These are phyloP conservation scores for Synaphobranchus kaupii DNA, from an alignment of 2,797 vertebrate species.

Conservation along the genomic window DNA sequence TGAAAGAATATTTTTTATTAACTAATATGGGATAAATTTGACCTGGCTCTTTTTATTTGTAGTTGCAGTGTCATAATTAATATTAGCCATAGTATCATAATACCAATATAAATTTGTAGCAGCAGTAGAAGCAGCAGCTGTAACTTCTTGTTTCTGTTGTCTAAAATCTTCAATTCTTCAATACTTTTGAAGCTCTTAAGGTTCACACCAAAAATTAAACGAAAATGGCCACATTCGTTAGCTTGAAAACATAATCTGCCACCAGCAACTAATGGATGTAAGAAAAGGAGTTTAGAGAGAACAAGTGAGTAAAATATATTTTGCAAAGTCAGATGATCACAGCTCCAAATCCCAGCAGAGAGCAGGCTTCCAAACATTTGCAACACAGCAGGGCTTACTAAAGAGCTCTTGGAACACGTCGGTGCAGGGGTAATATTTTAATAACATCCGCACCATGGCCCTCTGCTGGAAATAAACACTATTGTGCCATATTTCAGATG, in stretches of 20 bases:
- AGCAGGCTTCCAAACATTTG: conserved; percentile 53
- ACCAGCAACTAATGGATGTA: background rate
- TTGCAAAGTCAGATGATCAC: conserved; percentile 57
- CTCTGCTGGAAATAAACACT: conserved; percentile 47
- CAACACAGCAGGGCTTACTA: conserved; percentile 52
- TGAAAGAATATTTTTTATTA: no score
- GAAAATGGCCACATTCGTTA: background rate
- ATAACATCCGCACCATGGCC: conserved; percentile 54
- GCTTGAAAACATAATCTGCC: background rate
- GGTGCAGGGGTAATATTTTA: conserved; percentile 64
- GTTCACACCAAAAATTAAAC: background rate
- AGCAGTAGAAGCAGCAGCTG: no score
- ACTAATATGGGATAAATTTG: no score
- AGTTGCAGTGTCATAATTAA: no score
- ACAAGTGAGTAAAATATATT: conserved; percentile 56
- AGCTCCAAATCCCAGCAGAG: conserved; percentile 59
- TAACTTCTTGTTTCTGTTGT: no score
- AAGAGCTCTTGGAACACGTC: conserved; percentile 60
- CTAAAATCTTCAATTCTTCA: background rate
- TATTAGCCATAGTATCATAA: no score
- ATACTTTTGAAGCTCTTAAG: background rate
- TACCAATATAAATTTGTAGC: no score
- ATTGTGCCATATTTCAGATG: conserved; percentile 56
- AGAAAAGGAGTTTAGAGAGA: conserved; percentile 60
- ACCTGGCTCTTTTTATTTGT: no score